Base-by-base conservation (phyloP, 2,797 vertebrate genomes). In the Coregonus suidteri region DNA sequence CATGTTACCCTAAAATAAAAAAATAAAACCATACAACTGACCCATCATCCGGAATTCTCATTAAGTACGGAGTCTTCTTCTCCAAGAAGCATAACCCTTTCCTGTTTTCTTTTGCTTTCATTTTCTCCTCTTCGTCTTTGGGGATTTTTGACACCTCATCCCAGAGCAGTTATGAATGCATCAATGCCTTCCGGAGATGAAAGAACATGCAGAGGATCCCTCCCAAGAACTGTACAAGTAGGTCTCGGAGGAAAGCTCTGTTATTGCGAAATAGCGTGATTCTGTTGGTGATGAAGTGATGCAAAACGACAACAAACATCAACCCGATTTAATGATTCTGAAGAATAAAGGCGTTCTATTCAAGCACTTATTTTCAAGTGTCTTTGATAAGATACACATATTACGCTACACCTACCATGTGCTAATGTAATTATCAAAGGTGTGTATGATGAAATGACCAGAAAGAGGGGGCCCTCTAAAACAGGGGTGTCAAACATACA, bases 1-100 rank as follows among this genome's bases (percentile, higher is more conserved):
- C 77, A 80, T 54, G 72, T 69, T 78, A 75, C 70, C n/a, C 75
- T 69, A 75, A 74, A 78, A 76, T 78, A 3, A 54, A 35, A 73
- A 53, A 51, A 62, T 4, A 25, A 35, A 16, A 15, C 2, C 68
- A 14, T 25, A 16, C 30, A 67, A 53, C 71, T 62, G 13, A 30
- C 37, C 71, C n/a, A 18, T 41, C n/a, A 74, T 53, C 15, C 47
- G 1, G 13, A 25, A 37, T 35, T 37, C 13, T 68, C 64, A 66
- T 31, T 34, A 15, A 71, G 34, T 41, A 7, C 7, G 37, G 31
- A 62, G 59, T 62, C n/a, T 20, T 20, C 59, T 62, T 16, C 81
- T 77, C 34, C 47, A 4, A n/a, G 56, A 64, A 41, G 35, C 20
- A 47, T 4, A 15, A 72, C 34, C 4, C 34, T 37, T 3, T 72